Conservation (phyloP, 2,113 vertebrate genomes). For the Cebus imitator region DNA sequence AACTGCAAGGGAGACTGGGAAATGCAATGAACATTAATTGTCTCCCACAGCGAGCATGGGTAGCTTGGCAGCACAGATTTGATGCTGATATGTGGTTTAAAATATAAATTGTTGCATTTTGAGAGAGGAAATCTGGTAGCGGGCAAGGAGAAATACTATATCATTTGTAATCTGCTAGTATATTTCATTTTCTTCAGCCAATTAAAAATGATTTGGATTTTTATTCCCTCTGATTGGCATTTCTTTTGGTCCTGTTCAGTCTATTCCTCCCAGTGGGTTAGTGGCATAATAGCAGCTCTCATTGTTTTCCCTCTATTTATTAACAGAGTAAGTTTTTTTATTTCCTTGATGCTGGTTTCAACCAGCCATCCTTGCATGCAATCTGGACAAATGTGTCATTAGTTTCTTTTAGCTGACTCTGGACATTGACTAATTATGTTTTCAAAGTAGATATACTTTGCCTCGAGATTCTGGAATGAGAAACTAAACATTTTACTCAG, state of each 20-base stretch:
- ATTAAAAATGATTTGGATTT: background rate
- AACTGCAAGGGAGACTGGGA: background rate
- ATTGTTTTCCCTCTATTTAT: background rate
- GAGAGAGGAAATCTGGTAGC: background rate
- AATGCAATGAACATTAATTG: background rate
- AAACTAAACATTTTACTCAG: conserved; percentile 12
- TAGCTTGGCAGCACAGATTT: background rate
- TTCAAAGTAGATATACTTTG: background rate
- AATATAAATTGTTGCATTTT: background rate
- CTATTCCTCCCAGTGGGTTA: background rate
- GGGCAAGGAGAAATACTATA: background rate
- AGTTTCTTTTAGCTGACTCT: conserved; percentile 47
- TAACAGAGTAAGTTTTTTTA: background rate
- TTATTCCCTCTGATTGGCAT: background rate
- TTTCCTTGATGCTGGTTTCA: conserved; percentile 38
- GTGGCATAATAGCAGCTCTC: background rate
- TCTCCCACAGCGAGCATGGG: background rate
- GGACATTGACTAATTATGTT: conserved; percentile 47
- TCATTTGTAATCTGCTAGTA: background rate
- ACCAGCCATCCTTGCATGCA: background rate
- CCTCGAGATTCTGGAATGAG: conserved; percentile 5
- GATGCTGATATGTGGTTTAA: background rate
- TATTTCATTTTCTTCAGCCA: background rate
- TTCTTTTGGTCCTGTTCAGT: background rate
- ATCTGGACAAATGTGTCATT: conserved; percentile 46